Evolutionary conservation across 1,140 invertebrate genomes (phyloP), one percentile per base, ranked within the genome.

Genomic region (Drosophila pachea): DNA sequence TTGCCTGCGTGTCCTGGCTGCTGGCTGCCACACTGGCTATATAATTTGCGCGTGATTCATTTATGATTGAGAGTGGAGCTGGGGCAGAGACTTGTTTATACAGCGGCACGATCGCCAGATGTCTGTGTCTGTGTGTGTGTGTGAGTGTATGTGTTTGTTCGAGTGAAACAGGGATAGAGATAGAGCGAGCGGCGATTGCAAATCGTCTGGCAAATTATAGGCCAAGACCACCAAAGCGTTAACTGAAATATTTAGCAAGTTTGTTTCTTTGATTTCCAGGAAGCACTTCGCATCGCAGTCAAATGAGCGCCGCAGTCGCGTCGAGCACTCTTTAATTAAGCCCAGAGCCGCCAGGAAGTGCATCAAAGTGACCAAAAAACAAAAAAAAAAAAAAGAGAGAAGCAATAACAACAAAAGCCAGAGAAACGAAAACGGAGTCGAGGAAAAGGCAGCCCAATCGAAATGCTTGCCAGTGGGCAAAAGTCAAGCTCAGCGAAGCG

Each of bases 261-360:
- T 86, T 86, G 81, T 86, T 86, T 86, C 76, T 86, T 86, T 86
- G 81, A 86, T 86, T 86, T 86, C 81, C 81, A 86, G 81, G 81
- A 86, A 86, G 81, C 76, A 45, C 12, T n/a, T 71, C 74, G 38
- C 55, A 33, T 50, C 47, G 63, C 53, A 83, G 79, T 78, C 79
- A 76, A 84, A 83, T 83, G 78, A 82, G 77, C 74, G 60, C 65
- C 73, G 63, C 65, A 68, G 48, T 68, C 64, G 72, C 62, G 76
- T 22, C 22, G 40, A 43, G 5, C 76, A 81, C 81, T 86, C 81
- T 86, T 86, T 86, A 86, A 86, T 86, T 86, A 81, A 75, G 70
- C 62, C 48, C 73, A 56, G 52, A 55, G 58, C 81, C 81, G 81
- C 64, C 81, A 74, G 71, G 56, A 62, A 68, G 48, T 73, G 72